A percentile compares a stretch with the other conserved stretches of the same genome.
Evolutionary conservation across 2,888 invertebrate species (phyloP).

Genomic region (Ligdia adustata): DNA sequence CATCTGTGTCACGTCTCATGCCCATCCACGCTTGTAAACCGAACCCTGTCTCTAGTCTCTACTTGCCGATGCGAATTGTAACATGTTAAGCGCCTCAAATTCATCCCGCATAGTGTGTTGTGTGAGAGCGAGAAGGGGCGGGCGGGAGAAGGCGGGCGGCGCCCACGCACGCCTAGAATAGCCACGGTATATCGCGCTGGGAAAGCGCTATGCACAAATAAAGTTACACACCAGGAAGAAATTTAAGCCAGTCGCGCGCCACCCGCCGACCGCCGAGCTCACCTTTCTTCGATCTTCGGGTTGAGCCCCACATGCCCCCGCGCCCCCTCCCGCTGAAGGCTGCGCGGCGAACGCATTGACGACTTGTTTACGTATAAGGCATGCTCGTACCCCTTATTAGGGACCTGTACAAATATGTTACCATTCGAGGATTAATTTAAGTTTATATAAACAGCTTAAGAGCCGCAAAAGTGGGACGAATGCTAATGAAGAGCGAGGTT

Average conservation of each 20-base stretch:
- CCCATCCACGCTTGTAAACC: conserved; percentile 27
- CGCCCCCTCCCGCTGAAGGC: conserved; percentile 40
- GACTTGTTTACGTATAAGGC: conserved; percentile 79
- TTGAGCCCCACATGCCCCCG: not conserved
- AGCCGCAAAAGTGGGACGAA: conserved; percentile 48
- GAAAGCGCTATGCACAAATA: conserved; percentile 80
- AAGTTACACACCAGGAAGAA: conserved; percentile 69
- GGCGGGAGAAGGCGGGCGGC: conserved; percentile 41
- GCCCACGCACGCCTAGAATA: conserved; percentile 76
- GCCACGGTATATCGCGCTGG: conserved; percentile 71
- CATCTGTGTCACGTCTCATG: not conserved
- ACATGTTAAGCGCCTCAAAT: conserved; percentile 44
- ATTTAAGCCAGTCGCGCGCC: conserved; percentile 60
- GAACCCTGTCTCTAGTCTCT: not conserved
- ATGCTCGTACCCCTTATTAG: conserved; percentile 62
- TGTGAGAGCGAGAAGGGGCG: conserved; percentile 41
- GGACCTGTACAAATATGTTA: conserved; percentile 63
- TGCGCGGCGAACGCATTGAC: conserved; percentile 74
- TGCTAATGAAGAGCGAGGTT: conserved; percentile 17
- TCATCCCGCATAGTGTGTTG: conserved; percentile 36
- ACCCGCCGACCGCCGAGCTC: conserved; percentile 45
- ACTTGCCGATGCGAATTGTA: conserved; percentile 50
- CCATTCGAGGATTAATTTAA: conserved; percentile 69
- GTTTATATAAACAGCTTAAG: conserved; percentile 47
- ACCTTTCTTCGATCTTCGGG: conserved; percentile 28